Percentiles rank a stretch among this genome's conserved stretches.
Evolutionary conservation across 2,888 invertebrate species (phyloP).

Genomic region (Andrena marginata): DNA sequence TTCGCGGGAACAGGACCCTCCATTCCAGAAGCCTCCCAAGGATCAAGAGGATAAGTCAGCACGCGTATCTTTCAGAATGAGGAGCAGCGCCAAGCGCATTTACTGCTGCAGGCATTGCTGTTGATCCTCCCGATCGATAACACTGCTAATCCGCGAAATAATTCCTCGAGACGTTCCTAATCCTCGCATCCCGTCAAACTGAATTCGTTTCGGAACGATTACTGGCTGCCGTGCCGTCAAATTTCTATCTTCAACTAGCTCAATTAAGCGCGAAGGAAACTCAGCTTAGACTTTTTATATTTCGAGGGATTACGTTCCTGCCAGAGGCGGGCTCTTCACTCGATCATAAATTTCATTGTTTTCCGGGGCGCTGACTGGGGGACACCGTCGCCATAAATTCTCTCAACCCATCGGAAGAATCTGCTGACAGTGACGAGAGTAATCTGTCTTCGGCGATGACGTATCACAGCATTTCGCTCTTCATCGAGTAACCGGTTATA

Average conservation of each 20-base stretch:
- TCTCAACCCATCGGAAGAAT: constrained; percentile 41
- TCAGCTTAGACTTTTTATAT: neutral
- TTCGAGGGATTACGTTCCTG: neutral
- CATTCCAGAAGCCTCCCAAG: constrained; percentile 28
- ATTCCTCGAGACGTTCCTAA: neutral
- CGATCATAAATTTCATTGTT: constrained; percentile 49
- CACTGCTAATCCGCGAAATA: constrained; percentile 33
- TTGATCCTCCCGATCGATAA: constrained; percentile 20
- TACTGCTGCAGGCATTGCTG: constrained; percentile 6
- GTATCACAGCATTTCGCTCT: constrained; percentile 43
- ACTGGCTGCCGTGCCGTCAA: neutral
- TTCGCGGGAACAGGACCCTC: constrained; percentile 38
- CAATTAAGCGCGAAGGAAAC: no score
- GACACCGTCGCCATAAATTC: constrained; percentile 43
- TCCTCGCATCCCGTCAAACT: neutral
- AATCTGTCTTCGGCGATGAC: constrained; percentile 48
- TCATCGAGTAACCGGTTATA: constrained; percentile 38
- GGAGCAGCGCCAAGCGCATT: constrained; percentile 16
- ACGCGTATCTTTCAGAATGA: constrained; percentile 40
- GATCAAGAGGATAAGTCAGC: constrained; percentile 52
- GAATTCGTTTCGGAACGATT: neutral
- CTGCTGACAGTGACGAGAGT: constrained; percentile 50
- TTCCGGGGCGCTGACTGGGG: constrained; percentile 31
- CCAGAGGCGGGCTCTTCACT: constrained; percentile 1
- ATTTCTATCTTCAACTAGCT: no score